Percentiles rank a stretch among this genome's conserved stretches.
Evolutionary conservation across 2,113 vertebrate genomes (phyloP).

Genomic region (Lucifuga dentata): DNA sequence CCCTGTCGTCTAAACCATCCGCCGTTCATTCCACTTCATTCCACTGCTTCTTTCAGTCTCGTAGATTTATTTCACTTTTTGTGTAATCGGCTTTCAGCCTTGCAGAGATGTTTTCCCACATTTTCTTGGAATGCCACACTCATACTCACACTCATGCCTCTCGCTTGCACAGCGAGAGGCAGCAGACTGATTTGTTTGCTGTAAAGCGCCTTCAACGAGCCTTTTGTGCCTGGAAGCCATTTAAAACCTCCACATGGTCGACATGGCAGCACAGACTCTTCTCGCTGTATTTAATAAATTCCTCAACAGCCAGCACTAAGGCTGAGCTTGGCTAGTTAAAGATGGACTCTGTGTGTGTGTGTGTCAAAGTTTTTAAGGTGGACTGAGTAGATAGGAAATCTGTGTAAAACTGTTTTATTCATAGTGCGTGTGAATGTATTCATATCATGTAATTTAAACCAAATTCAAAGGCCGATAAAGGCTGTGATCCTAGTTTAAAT

Average conservation of each 20-base stretch:
- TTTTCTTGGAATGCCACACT: constrained; percentile 38
- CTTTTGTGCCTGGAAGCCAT: constrained; percentile 24
- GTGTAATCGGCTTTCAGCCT: not conserved
- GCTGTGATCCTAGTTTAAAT: no score
- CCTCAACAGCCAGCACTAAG: constrained; percentile 37
- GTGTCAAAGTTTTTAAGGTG: constrained; percentile 55
- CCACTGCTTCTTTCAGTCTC: not conserved
- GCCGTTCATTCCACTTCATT: no score
- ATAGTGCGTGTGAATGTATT: not conserved
- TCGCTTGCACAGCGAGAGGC: not conserved
- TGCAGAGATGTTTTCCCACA: not conserved
- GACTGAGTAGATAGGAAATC: constrained; percentile 26
- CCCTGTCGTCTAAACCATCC: no score
- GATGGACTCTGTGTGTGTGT: constrained; percentile 3
- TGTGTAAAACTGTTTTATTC: not conserved
- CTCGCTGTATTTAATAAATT: constrained; percentile 32
- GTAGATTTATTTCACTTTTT: not conserved
- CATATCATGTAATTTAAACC: not conserved
- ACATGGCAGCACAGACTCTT: not conserved
- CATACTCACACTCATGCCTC: no score
- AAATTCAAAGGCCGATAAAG: not conserved
- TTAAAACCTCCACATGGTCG: constrained; percentile 5
- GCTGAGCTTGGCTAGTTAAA: not conserved
- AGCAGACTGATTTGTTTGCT: constrained; percentile 26
- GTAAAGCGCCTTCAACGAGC: constrained; percentile 32